Base-by-base conservation (phyloP, 2,797 vertebrate species). In the Aselliscus stoliczkanus region DNA sequence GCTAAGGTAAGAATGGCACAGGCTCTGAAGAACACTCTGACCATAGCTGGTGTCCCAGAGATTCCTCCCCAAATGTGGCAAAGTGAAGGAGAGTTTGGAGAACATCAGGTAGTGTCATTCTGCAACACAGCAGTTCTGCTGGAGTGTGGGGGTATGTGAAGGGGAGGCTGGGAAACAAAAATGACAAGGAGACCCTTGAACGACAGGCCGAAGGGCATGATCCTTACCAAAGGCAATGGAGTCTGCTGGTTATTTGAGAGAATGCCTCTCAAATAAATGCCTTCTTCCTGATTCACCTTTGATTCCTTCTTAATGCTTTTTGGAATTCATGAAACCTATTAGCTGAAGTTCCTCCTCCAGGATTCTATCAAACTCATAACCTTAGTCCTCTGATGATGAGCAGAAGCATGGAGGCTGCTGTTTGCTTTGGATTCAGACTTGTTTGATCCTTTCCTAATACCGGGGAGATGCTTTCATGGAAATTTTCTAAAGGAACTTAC, bases 361-460 rank as follows among this genome's bases (percentile, higher is more conserved):
- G 77, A 86, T 37, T 89, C 84, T 87, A 62, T 82, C 84, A 86
- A 50, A 86, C 54, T 65, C 58, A 50, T 50, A 90, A 80, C 21
- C 39, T 83, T 52, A 44, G 27, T 77, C 62, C 64, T 73, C 39
- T 86, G 80, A 54, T n/a, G 23, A 76, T 72, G 50, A 94, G 25
- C 62, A 81, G 79, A 88, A 88, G 29, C n/a, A 54, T 47, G 29
- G 87, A 80, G 67, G 25, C 69, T 75, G 58, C 31, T 85, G n/a
- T 95, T 85, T 65, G 21, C 79, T 93, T 88, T 76, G 56, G 80
- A 81, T 72, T 77, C 58, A 90, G 58, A 90, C 34, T 90, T 90
- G 20, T 67, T 88, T 73, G 13, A 42, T 44, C 37, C 47, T 76
- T 93, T 91, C 34, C 69, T 81, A 88, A 80, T 44, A 81, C 67